A percentile compares a stretch with the other conserved stretches of the same genome.
phyloP scores from a whole-genome alignment of 2,113 vertebrate genomes.

The Gallinago media region DNA sequence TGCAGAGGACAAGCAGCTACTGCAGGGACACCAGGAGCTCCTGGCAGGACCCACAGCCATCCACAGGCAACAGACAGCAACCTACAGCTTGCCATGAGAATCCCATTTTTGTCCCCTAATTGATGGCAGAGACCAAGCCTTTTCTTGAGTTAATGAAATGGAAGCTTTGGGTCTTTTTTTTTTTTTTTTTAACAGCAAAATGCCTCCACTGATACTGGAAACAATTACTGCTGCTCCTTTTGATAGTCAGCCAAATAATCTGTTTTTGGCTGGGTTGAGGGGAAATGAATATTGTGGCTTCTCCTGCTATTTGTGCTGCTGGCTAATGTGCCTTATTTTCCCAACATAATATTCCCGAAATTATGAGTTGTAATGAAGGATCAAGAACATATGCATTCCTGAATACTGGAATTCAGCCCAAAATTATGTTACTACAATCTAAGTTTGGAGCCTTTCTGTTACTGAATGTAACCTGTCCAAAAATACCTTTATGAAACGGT shows the following conservation, averaged over 20 bases:
- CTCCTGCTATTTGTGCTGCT: neutral
- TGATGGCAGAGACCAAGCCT: neutral
- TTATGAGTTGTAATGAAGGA: neutral
- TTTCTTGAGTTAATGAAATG: neutral
- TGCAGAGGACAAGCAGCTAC: neutral
- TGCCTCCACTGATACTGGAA: conserved; percentile 5
- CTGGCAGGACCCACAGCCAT: neutral
- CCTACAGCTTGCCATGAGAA: neutral
- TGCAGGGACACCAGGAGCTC: neutral
- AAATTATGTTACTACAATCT: neutral
- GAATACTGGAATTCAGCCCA: neutral
- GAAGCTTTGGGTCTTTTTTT: neutral
- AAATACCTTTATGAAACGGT: neutral
- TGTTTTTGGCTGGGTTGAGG: neutral
- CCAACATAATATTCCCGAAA: neutral
- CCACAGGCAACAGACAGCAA: too few species aligned
- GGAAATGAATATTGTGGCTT: neutral
- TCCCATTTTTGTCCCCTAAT: neutral
- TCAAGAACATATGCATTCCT: neutral
- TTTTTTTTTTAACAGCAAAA: neutral
- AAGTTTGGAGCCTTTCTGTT: neutral
- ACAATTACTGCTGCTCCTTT: neutral
- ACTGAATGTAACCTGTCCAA: neutral
- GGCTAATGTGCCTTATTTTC: neutral
- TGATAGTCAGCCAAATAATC: neutral